Conservation (phyloP, 2,888 invertebrate species). For the Sinhomidia bicolor region DNA sequence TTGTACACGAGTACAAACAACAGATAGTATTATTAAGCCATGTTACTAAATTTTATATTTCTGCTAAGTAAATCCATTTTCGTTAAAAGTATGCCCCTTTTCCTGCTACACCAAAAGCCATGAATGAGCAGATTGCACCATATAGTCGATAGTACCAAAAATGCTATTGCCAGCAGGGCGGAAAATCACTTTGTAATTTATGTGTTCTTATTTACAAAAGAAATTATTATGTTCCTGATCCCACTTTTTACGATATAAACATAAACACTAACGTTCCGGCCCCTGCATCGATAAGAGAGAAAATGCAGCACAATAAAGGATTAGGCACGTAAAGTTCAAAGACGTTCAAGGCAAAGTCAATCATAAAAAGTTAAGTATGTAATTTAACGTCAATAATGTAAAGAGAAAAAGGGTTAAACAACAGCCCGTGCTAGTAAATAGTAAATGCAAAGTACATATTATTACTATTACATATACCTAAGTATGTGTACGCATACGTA, state of each 20-base stretch:
- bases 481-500: too few species aligned
- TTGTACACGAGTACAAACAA: not conserved
- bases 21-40: not conserved
- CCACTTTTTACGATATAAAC: slow-evolving; percentile 16
- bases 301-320: not conserved
- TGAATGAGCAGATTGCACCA: not conserved
- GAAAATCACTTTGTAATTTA: slow-evolving; percentile 41
- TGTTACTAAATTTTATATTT: not conserved
- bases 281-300: slow-evolving; percentile 13
- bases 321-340: slow-evolving; percentile 26
- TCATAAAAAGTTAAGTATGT: not conserved
- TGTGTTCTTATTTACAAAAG: slow-evolving; percentile 15
- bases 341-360: slow-evolving; percentile 41
- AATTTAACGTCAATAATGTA: not conserved
- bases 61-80: not conserved
- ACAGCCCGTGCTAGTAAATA: too few species aligned
- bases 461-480: too few species aligned
- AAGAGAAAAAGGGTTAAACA: too few species aligned
- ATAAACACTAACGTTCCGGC: slow-evolving; percentile 42
- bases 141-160: not conserved
- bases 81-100: not conserved
- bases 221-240: slow-evolving; percentile 32
- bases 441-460: too few species aligned
- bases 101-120: not conserved
- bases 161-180: slow-evolving; percentile 5